Evolutionary conservation across 2,888 invertebrate genomes (phyloP).

Genomic region (Rhaphigaster nebulosa): DNA sequence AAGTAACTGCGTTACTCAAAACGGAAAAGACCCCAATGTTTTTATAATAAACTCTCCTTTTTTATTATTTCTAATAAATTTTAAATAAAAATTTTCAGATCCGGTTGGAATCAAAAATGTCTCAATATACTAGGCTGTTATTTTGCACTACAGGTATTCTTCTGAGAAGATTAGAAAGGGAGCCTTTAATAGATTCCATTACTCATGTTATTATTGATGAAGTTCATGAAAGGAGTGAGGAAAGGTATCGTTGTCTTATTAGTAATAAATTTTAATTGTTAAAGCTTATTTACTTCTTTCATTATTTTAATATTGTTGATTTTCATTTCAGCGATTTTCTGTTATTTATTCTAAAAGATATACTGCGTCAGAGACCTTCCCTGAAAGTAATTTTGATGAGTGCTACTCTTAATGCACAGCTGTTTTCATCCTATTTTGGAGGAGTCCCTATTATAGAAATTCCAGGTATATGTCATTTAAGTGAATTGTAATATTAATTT

Average conservation of each 20-base stretch:
- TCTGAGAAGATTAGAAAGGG: slow-evolving; percentile 84
- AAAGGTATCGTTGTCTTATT: slow-evolving; percentile 72
- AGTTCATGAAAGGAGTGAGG: slow-evolving; percentile 92
- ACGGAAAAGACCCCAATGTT: too few species aligned
- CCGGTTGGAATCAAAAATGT: slow-evolving; percentile 83
- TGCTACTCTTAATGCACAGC: slow-evolving; percentile 88
- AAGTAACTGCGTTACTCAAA: too few species aligned
- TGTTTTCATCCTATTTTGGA: slow-evolving; percentile 88
- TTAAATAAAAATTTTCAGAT: slow-evolving; percentile 74
- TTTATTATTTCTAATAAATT: background rate
- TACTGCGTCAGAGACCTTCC: slow-evolving; percentile 79
- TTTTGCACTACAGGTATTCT: slow-evolving; percentile 96
- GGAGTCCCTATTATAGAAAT: slow-evolving; percentile 84
- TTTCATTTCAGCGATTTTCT: slow-evolving; percentile 81
- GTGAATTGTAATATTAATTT: background rate
- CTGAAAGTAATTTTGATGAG: slow-evolving; percentile 92
- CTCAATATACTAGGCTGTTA: slow-evolving; percentile 82
- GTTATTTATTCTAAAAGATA: slow-evolving; percentile 83
- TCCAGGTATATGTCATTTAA: slow-evolving; percentile 73
- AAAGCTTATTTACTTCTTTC: background rate
- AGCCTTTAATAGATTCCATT: slow-evolving; percentile 80
- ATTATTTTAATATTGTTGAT: background rate
- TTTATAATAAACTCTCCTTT: slow-evolving; percentile 62
- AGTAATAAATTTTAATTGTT: background rate
- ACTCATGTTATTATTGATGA: slow-evolving; percentile 92